Evolutionary conservation across 1,140 invertebrate genomes (phyloP).

Genomic region (Rhyzopertha dominica): DNA sequence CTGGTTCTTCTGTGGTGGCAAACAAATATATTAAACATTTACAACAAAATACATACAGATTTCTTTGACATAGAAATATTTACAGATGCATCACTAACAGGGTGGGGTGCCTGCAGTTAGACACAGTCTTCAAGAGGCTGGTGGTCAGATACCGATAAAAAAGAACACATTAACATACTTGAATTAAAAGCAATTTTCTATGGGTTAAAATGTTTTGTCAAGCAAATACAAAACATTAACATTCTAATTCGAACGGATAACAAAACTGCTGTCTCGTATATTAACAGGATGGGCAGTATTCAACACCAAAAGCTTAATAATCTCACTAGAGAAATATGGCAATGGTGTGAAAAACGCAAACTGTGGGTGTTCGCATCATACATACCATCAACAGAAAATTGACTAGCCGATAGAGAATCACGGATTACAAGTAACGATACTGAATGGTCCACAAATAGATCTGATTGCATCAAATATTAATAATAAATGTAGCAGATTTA

Average conservation of each 20-base stretch:
- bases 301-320: no score
- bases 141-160: conserved; percentile 20
- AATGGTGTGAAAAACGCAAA: no score
- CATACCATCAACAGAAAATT: no score
- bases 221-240: background rate
- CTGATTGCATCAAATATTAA: no score
- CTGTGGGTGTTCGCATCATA: no score
- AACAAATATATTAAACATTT: conserved; percentile 22
- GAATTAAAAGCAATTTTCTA: conserved; percentile 28
- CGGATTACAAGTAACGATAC: no score
- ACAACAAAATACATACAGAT: conserved; percentile 11
- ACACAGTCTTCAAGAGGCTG: conserved; percentile 18
- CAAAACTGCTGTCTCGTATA: conserved; percentile 45
- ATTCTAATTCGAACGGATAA: conserved; percentile 21
- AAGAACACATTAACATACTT: conserved; percentile 28
- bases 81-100: conserved; percentile 27
- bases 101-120: conserved; percentile 28
- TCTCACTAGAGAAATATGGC: no score
- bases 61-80: conserved; percentile 25
- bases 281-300: conserved; percentile 26
- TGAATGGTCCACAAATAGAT: no score
- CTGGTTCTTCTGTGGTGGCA: conserved; percentile 35
- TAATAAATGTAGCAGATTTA: no score
- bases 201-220: conserved; percentile 27
- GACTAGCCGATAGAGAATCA: no score